Evolutionary conservation across 2,113 vertebrate genomes (phyloP).

Genomic region (Megaceryle torquata): DNA sequence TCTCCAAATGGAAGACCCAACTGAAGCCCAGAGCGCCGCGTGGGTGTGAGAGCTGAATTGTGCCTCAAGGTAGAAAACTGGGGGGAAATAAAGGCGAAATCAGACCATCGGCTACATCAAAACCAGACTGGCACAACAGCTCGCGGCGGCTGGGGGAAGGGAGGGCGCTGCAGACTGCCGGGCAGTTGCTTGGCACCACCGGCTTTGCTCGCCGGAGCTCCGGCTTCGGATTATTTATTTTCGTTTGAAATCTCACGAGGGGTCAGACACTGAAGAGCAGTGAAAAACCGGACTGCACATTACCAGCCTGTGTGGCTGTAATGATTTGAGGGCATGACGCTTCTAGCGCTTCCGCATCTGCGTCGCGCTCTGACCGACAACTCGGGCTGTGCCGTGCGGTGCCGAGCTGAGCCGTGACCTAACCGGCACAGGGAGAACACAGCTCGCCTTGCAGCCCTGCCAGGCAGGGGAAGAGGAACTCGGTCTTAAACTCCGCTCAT

Average conservation of each 20-base stretch:
- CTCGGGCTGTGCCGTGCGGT: neutral
- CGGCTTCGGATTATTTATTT: neutral
- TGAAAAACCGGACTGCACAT: neutral
- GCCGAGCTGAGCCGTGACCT: neutral
- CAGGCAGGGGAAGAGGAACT: neutral
- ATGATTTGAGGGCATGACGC: neutral
- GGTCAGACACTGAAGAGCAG: neutral
- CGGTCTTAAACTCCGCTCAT: neutral
- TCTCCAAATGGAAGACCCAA: too few relatives aligned
- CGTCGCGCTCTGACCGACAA: neutral
- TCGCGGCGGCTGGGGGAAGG: fast-evolving
- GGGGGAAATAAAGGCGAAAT: neutral
- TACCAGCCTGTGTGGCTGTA: neutral
- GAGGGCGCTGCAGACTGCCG: neutral
- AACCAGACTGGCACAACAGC: neutral
- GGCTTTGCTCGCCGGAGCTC: neutral
- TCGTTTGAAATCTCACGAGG: neutral
- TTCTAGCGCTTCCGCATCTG: neutral
- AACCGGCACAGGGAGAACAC: neutral
- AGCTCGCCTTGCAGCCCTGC: neutral
- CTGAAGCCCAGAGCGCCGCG: fast-evolving
- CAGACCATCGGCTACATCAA: neutral
- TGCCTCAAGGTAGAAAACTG: neutral
- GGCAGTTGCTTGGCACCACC: neutral
- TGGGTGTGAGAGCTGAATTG: neutral